Evolutionary conservation across 2,113 vertebrate genomes (phyloP).

Genomic region (Eublepharis macularius): DNA sequence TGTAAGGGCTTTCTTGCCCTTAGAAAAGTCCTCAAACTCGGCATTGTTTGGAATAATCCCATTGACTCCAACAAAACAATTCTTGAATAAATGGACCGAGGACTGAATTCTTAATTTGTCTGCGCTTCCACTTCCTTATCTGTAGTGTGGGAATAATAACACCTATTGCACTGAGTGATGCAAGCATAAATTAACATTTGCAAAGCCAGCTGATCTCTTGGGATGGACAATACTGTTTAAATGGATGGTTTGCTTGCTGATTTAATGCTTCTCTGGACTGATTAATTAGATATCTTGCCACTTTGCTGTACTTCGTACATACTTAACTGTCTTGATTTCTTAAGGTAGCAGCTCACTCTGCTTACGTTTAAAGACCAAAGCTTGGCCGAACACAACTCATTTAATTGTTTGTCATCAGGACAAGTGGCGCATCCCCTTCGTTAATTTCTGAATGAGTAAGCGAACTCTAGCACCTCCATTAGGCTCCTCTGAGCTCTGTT

Average conservation of each 20-base stretch:
- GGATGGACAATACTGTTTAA: constrained; percentile 21
- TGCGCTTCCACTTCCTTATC: neutral
- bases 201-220: constrained; percentile 12
- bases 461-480: neutral
- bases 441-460: constrained; percentile 1
- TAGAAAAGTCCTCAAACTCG: constrained; percentile 2
- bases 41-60: constrained; percentile 16
- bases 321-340: constrained; percentile 7
- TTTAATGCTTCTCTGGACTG: constrained; percentile 30
- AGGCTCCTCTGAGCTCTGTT: neutral
- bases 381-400: neutral
- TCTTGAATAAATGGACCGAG: constrained; percentile 24
- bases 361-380: neutral
- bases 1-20: neutral
- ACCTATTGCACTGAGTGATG: constrained; percentile 3
- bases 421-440: neutral
- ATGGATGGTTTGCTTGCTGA: constrained; percentile 36
- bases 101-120: constrained; percentile 25
- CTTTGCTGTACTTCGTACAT: constrained; percentile 2
- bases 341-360: neutral
- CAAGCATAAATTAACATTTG: constrained; percentile 21
- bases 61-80: constrained; percentile 13
- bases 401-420: constrained; percentile 1
- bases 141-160: constrained; percentile 11
- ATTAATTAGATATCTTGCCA: constrained; percentile 25